Base-by-base conservation (phyloP, 2,113 vertebrate genomes). In the Xyrauchen texanus region DNA sequence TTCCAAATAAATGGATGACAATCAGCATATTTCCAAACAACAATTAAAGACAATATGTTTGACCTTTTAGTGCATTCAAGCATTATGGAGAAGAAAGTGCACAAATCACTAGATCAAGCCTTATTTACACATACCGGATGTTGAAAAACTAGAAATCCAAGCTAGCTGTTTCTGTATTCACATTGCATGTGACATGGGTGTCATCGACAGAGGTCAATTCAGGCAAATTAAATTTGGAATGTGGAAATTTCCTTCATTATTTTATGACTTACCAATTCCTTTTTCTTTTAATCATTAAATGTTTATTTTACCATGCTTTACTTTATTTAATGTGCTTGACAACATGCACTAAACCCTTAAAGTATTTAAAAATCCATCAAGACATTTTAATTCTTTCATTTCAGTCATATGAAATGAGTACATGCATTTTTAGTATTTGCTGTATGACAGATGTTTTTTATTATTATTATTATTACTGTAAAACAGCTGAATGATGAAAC, bases 21-120 rank as follows among this genome's bases (percentile, higher is more conserved):
- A 16, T 58, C 42, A 46, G 5, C n/a, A 51, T 44, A 55, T 6
- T 72, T 58, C 42, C 13, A 57, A 58, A 71, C 55, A 57, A 13
- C n/a, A n/a, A n/a, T n/a, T n/a, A n/a, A n/a, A 57, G 12, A 0
- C 9, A 57, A n/a, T 71, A 45, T 44, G 42, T 42, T 71, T 71
- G 12, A 71, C 53, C 69, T 58, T 71, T 57, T 71, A n/a, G 44
- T 53, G 55, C 10, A 69, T 55, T 70, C 12, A 70, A 53, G 42
- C 53, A 46, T n/a, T n/a, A n/a, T n/a, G n/a, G n/a, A n/a, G n/a
- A n/a, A n/a, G n/a, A n/a, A n/a, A n/a, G n/a, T n/a, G n/a, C n/a
- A n/a, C 8, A 15, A 66, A 70, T 15, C 55, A 72, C 58, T 72
- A 58, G 10, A n/a, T 47, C 55, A 57, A 57, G 4, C 55, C 12